Evolutionary conservation across 2,113 vertebrate genomes (phyloP), one percentile per base, ranked within the genome.

Genomic region (Chascanopsetta lugubris): DNA sequence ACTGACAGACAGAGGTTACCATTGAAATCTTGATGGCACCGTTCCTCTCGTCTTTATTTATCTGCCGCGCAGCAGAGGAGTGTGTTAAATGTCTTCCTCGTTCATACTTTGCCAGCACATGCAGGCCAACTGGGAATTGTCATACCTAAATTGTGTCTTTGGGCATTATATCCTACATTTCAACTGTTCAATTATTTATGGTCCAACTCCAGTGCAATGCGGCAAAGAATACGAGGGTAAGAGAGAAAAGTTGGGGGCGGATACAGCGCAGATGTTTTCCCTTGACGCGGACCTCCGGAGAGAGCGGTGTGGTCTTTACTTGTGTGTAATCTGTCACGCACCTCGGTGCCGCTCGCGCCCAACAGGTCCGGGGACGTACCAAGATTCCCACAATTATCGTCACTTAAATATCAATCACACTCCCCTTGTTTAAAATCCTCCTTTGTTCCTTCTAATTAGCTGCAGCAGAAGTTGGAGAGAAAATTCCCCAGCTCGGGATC

Each of bases 151-250:
- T 53, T 58, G 51, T 40, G 8, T 74, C 38, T 76, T 56, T 56
- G 21, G 34, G 61, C 57, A 58, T 53, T 50, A 42, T 55, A 57
- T 30, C 18, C 49, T 54, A 51, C 40, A 54, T 82, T 67, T 67
- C n/a, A 56, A 21, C 26, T 54, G 8, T 53, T 86, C 26, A 78
- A 79, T 82, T 82, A 84, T 84, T 80, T 38, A 80, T 62, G 26
- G 6, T 22, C 43, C 29, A 65, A 76, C 61, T 66, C 30, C 58
- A 78, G 73, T 65, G 61, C 67, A 72, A 55, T 72, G 48, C 40
- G 10, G 69, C 43, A 80, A 69, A 75, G 21, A 30, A 29, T n/a
- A 29, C n/a, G n/a, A 56, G 5, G 42, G 30, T 9, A 46, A 43
- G n/a, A 61, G 40, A 61, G 15, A 62, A n/a, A 72, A 67, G 29